Evolutionary conservation across 1,140 invertebrate species (phyloP).

Genomic region (Mya arenaria): DNA sequence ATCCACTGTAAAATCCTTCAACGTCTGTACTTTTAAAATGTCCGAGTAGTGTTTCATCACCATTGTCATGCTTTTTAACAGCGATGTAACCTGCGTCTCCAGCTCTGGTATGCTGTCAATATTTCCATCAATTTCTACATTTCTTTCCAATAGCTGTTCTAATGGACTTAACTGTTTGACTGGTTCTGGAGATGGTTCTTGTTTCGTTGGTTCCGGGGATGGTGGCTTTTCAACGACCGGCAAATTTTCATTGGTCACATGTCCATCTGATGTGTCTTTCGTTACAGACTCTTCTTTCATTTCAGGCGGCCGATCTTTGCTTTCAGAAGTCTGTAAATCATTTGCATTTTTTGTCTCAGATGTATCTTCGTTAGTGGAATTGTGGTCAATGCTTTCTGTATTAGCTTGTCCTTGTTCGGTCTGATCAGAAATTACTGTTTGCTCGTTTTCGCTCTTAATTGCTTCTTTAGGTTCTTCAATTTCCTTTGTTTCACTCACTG

Average conservation of each 20-base stretch:
- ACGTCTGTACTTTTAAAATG: constrained; percentile 22
- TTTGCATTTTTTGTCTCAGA: too few species aligned
- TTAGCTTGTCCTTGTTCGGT: too few species aligned
- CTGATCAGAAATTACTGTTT: too few species aligned
- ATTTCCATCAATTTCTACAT: constrained; percentile 23
- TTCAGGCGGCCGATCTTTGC: too few species aligned
- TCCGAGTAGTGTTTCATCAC: constrained; percentile 41
- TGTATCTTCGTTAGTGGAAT: too few species aligned
- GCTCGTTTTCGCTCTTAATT: neutral
- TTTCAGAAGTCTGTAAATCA: too few species aligned
- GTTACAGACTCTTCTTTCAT: too few species aligned
- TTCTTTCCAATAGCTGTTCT: constrained; percentile 27
- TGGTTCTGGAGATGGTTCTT: neutral
- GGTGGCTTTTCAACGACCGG: neutral
- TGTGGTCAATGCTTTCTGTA: too few species aligned
- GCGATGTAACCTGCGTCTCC: constrained; percentile 2
- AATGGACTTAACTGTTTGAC: constrained; percentile 35
- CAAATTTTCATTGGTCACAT: neutral
- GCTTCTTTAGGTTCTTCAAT: neutral
- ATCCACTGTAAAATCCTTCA: constrained; percentile 44
- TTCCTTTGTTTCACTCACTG: too few species aligned
- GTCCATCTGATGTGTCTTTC: too few species aligned
- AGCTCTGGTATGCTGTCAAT: neutral
- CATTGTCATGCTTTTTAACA: constrained; percentile 29
- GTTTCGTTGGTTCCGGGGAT: neutral